Percentiles rank a stretch among this genome's conserved stretches.
These are phyloP conservation scores for Nomada ruficornis DNA, from an alignment of 2,888 invertebrate species.

Conservation along the genomic window DNA sequence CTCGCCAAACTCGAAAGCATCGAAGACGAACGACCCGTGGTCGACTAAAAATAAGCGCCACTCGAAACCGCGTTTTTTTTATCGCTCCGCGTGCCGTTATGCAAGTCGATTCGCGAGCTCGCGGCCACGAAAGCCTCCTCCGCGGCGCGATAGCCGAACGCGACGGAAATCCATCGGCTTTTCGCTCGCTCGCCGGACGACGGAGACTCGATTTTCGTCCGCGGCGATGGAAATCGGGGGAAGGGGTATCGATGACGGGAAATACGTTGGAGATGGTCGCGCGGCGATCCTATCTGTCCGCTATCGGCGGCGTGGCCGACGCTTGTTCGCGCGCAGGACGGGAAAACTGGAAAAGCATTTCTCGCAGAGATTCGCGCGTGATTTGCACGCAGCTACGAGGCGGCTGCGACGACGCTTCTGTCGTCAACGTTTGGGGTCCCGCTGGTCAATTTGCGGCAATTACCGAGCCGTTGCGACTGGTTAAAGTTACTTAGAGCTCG, in stretches of 20 bases:
- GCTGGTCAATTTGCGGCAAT: constrained; percentile 77
- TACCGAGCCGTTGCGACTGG: constrained; percentile 74
- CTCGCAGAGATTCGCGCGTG: constrained; percentile 30
- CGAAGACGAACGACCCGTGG: constrained; percentile 28
- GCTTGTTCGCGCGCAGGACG: neutral
- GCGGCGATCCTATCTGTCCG: neutral
- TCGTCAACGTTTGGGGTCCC: constrained; percentile 64
- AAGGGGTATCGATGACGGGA: neutral
- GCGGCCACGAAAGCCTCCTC: neutral
- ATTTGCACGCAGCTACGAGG: constrained; percentile 47
- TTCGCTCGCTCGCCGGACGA: no score
- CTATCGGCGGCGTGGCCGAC: neutral
- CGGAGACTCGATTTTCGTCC: no score
- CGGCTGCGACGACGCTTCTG: constrained; percentile 8
- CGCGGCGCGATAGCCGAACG: neutral
- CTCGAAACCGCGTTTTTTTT: constrained; percentile 36
- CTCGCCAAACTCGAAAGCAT: constrained; percentile 41
- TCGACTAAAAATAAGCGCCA: constrained; percentile 45
- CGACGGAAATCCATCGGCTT: neutral
- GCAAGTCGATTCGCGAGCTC: constrained; percentile 41
- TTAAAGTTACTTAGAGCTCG: constrained; percentile 74
- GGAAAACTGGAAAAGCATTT: neutral
- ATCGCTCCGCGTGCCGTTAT: constrained; percentile 36
- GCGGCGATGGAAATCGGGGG: neutral
- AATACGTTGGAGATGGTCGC: neutral